These are phyloP conservation scores for Pelobates cultripes DNA, from an alignment of 2,797 vertebrate genomes.

Conservation along the genomic window DNA sequence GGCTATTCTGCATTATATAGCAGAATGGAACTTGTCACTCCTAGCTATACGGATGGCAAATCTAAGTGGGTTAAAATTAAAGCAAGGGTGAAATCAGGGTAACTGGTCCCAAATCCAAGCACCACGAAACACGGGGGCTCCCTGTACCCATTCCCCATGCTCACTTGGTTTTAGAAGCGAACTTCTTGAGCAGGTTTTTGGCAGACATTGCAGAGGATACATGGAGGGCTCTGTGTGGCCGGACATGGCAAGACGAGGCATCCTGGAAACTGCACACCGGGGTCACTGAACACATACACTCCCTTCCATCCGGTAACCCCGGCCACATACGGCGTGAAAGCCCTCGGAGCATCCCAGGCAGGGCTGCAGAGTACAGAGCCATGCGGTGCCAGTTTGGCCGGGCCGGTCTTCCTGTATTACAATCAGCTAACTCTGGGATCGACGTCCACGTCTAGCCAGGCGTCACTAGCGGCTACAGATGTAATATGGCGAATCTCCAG, in stretches of 20 bases:
- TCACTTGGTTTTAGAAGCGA: constrained; percentile 70
- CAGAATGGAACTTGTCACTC: too few relatives aligned
- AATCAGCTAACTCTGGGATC: background rate
- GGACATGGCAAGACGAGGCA: too few relatives aligned
- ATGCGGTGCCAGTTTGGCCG: rapidly evolving
- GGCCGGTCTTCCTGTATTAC: too few relatives aligned
- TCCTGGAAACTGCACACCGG: rapidly evolving
- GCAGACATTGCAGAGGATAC: constrained; percentile 46
- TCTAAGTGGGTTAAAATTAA: too few relatives aligned
- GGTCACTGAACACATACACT: rapidly evolving
- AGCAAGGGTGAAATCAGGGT: too few relatives aligned
- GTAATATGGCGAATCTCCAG: background rate
- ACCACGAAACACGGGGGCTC: too few relatives aligned
- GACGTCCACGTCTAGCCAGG: background rate
- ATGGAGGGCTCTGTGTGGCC: constrained; percentile 51
- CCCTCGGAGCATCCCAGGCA: background rate
- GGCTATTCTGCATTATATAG: too few relatives aligned
- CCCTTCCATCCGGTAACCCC: background rate
- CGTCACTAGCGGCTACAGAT: background rate
- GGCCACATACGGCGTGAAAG: background rate
- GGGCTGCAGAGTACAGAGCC: background rate
- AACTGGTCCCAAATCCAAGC: too few relatives aligned
- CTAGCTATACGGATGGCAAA: too few relatives aligned
- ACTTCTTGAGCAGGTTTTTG: constrained; percentile 67
- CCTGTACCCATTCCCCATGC: background rate